A percentile compares a stretch with the other conserved stretches of the same genome.
Conservation (phyloP, 2,113 vertebrate species). For the Dromiciops gliroides region DNA sequence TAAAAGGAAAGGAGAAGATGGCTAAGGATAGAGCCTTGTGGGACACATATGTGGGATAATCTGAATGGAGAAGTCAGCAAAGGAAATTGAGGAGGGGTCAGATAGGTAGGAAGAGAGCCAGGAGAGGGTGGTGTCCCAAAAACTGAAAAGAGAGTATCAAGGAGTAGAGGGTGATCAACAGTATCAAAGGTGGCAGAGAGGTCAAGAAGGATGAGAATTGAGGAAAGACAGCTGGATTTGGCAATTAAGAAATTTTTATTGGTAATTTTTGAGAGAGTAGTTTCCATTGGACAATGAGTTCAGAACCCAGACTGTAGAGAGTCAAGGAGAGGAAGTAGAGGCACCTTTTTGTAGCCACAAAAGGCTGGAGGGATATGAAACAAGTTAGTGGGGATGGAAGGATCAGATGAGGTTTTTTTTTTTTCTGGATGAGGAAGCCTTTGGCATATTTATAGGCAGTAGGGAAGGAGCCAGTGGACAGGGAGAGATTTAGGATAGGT, state of each 20-base stretch:
- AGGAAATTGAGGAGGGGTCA: too few relatives aligned
- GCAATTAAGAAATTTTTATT: not conserved
- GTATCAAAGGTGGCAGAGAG: not conserved
- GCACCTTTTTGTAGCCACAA: not conserved
- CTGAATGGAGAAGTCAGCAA: too few relatives aligned
- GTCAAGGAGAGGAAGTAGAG: not conserved
- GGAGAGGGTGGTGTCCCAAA: not conserved
- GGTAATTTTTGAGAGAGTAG: not conserved
- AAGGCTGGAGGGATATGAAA: not conserved
- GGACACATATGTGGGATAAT: too few relatives aligned
- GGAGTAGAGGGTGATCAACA: not conserved
- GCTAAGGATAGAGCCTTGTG: too few relatives aligned
- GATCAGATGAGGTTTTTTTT: not conserved
- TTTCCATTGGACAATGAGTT: not conserved
- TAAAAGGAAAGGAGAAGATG: too few relatives aligned
- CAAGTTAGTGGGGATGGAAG: not conserved
- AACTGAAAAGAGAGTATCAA: not conserved
- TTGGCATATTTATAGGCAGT: not conserved
- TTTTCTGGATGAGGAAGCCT: too few relatives aligned
- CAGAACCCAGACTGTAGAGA: not conserved
- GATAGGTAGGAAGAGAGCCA: too few relatives aligned
- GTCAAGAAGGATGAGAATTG: not conserved
- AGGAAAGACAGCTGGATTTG: not conserved
- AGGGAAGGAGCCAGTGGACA: not conserved
- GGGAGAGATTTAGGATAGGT: not conserved